Evolutionary conservation across 2,113 vertebrate species (phyloP).

Genomic region (Epinephelus lanceolatus): DNA sequence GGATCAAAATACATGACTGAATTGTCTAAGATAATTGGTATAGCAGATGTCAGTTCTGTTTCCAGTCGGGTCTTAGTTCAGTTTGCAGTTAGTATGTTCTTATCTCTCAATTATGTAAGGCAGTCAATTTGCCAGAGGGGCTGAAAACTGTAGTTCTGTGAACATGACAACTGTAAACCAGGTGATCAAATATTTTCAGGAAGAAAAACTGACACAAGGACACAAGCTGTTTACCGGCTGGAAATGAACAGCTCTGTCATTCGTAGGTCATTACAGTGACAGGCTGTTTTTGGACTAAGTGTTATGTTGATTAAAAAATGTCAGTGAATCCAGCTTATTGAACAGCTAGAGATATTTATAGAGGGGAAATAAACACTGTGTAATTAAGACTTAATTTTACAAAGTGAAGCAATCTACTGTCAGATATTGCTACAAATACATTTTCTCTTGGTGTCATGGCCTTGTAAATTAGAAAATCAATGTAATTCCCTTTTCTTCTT

Average conservation of each 20-base stretch:
- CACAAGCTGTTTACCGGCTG: conserved; percentile 7
- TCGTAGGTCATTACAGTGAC: conserved; percentile 18
- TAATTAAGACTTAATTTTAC: conserved; percentile 38
- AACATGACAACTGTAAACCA: conserved; percentile 5
- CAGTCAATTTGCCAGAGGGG: conserved; percentile 4
- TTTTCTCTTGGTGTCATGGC: background rate
- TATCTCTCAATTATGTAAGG: conserved; percentile 14
- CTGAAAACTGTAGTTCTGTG: conserved; percentile 1
- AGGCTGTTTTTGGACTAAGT: conserved; percentile 11
- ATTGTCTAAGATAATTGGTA: conserved; percentile 22
- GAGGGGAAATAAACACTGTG: conserved; percentile 9
- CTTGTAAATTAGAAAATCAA: background rate
- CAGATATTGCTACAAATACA: background rate
- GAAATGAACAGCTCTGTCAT: conserved; percentile 23
- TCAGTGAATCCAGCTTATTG: conserved; percentile 12
- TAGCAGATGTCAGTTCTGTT: conserved; percentile 1
- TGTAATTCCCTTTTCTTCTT: background rate
- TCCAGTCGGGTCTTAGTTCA: background rate
- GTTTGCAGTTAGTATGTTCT: background rate
- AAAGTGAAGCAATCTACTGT: conserved; percentile 7
- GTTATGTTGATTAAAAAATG: conserved; percentile 25
- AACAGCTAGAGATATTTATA: conserved; percentile 1
- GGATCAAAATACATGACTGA: conserved; percentile 4
- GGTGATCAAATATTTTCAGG: conserved; percentile 11
- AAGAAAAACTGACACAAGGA: conserved; percentile 9